Evolutionary conservation across 2,888 invertebrate genomes (phyloP), one percentile per base, ranked within the genome.

Genomic region (Temnothorax rugatulus): DNA sequence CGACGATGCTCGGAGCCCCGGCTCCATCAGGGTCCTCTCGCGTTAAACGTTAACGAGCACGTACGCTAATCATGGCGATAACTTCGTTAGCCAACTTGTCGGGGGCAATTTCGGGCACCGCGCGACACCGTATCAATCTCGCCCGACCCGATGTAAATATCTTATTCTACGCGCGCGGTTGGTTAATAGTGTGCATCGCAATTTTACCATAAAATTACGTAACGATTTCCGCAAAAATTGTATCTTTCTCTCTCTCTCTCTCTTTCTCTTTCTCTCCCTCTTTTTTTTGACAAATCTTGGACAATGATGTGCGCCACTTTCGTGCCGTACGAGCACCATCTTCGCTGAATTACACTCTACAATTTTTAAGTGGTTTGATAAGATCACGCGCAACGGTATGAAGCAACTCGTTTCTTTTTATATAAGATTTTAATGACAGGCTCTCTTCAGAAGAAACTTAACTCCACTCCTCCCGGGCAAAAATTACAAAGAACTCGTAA

Each of bases 191-290:
- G 44, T 44, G 34, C 68, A 9, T 11, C 21, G 44, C 29, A 66
- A 77, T 66, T 54, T 61, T n/a, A 29, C 15, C 15, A 34, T 15
- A 8, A n/a, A 47, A 47, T 75, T 63, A 75, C 4, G 13, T 11
- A 21, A 63, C 2, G 34, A 75, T 38, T 83, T 76, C 44, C 41
- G 41, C 50, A 54, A 85, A 73, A 87, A 75, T 86, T 76, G 64
- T 21, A 0, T 54, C 1, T 21, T 11, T 11, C 21, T 13, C 86
- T 86, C 4, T 11, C 54, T 21, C 11, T 2, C 4, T 21, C 9
- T 4, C 54, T 9, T 3, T 7, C 83, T 86, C 38, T 25, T 0
- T 34, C 9, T 9, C 11, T 13, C 38, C 9, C 47, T 29, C 25
- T 54, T n/a, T 25, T n/a, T 21, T 38, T 41, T 25, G 25, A 38